Evolutionary conservation across 2,888 invertebrate genomes (phyloP), one percentile per base, ranked within the genome.

Genomic region (Gerris lacustris): DNA sequence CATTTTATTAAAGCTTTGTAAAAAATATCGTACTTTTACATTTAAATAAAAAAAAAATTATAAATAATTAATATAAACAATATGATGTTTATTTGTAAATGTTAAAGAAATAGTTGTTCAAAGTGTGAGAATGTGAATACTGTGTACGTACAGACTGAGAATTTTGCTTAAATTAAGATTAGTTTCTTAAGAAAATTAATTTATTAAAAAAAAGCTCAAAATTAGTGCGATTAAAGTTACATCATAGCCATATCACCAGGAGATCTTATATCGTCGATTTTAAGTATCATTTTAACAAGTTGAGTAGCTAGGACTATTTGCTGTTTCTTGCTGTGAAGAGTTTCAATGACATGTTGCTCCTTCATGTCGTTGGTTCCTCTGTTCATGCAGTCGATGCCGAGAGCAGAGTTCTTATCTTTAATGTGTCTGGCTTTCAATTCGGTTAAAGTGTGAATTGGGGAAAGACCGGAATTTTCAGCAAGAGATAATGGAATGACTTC

Each of bases 241-340:
- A 70, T 70, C 67, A 64, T 64, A 17, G 64, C 64, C 31, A 64
- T 18, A 17, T 79, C 79, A 75, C 80, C 81, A 67, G 86, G 83
- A 72, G 86, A 84, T 76, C 89, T 87, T 63, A 99, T 92, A 80
- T 99, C 99, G 80, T 99, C 99, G 73, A 99, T 99, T 83, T 99
- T 99, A 76, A 99, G 86, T 76, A 99, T 98, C 99, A 99, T 99
- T 81, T 98, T 96, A 69, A 98, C 98, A 74, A 99, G 86, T 79
- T 99, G 99, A 0, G 98, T 96, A 31, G 99, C 98, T 76, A 99
- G 84, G 47, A 96, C 84, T 73, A 99, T 91, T 83, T 99, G 99
- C 79, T 99, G 97, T 78, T 94, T 92, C 86, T 99, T 99, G 62
- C 96, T 94, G 81, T 93, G 90, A 68, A 99, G 85, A 0, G 99